Percentiles rank a stretch among this genome's conserved stretches.
Evolutionary conservation across 2,797 vertebrate genomes (phyloP).

Genomic region (Leontocebus nigricollis): DNA sequence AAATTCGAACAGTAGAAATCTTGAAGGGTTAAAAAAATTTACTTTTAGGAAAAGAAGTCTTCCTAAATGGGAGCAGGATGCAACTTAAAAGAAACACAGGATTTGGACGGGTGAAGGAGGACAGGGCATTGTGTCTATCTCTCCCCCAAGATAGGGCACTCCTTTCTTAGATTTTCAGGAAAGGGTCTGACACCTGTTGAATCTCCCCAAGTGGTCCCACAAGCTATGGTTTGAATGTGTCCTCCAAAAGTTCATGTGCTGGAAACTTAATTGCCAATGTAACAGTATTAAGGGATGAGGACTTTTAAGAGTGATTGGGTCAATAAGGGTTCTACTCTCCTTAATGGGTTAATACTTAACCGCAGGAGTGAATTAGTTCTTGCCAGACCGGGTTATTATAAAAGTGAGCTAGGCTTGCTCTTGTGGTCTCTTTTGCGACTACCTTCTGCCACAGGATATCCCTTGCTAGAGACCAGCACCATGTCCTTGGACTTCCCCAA

Average conservation of each 20-base stretch:
- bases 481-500: not conserved
- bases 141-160: not conserved
- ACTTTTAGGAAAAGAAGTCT: not conserved
- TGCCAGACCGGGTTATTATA: not conserved
- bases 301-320: not conserved
- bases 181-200: not conserved
- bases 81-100: not conserved
- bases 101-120: not conserved
- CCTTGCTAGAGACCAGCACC: not conserved
- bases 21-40: not conserved
- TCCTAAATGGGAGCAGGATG: not conserved
- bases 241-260: not conserved
- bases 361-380: accelerated
- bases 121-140: not conserved
- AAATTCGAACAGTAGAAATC: not conserved
- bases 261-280: not conserved
- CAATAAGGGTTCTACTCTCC: not conserved
- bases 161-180: not conserved
- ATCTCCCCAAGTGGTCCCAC: not conserved
- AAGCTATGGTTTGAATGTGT: not conserved
- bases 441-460: not conserved
- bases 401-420: not conserved
- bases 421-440: not conserved
- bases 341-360: not conserved
- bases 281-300: not conserved